Base-by-base conservation (phyloP, 2,797 vertebrate genomes). In the Kryptopterus vitreolus region DNA sequence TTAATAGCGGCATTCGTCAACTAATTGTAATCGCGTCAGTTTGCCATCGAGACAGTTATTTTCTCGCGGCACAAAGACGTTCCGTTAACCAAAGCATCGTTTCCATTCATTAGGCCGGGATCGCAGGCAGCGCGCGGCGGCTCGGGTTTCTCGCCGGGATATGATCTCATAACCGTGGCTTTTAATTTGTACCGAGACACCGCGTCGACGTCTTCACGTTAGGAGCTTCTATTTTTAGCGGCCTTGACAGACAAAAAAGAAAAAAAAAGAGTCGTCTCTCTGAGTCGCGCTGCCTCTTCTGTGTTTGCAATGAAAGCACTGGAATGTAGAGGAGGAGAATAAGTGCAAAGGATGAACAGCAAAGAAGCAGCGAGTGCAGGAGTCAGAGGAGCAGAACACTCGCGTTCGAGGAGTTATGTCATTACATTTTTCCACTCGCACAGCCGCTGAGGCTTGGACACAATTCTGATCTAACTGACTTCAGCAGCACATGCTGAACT, bases 381-480 rank as follows among this genome's bases (percentile, higher is more conserved):
- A 87, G 89, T 89, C 31, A 73, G 87, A 89, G 90, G 89, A 78
- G 90, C 88, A 89, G 89, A 88, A 86, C 82, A 43, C 77, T 87
- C 71, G 53, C 82, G 83, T 88, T 88, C 86, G n/a, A 82, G 81
- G 85, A 83, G 86, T 92, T 91, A 93, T 88, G 88, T 92, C 92
- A 92, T 88, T 84, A 86, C 77, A 89, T 83, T 89, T 92, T 92
- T 90, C 90, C 90, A 88, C 86, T 88, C 88, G 85, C 89, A 86
- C 84, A 87, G 86, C 86, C 87, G 85, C 86, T 84, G 75, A 84
- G 79, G 82, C 87, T 88, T 88, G 82, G 87, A 87, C 83, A 83
- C 85, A 48, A 69, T 55, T 82, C 71, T 82, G 20, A 63, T 83
- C 61, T 66, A 46, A 68, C 82, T 73, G 82, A 80, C 83, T 38